A percentile compares a stretch with the other conserved stretches of the same genome.
These are phyloP conservation scores for Pristiophorus japonicus DNA, from an alignment of 2,113 vertebrate species.

Conservation along the genomic window DNA sequence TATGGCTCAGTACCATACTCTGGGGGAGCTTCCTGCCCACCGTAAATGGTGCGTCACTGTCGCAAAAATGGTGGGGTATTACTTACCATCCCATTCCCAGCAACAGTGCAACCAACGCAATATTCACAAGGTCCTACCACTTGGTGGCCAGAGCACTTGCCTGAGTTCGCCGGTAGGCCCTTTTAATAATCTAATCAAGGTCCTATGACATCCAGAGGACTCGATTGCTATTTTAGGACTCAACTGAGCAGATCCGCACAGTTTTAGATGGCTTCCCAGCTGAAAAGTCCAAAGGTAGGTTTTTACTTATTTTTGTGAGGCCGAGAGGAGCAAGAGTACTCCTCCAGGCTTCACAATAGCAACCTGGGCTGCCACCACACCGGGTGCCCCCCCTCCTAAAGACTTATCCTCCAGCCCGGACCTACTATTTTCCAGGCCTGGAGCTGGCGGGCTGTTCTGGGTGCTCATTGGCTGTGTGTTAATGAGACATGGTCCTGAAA, in stretches of 20 bases:
- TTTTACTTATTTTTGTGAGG: too few species aligned
- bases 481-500: too few species aligned
- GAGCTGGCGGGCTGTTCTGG: too few species aligned
- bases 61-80: not conserved
- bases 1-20: not conserved
- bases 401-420: too few species aligned
- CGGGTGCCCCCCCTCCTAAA: too few species aligned
- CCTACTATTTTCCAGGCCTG: too few species aligned
- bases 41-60: not conserved
- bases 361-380: not conserved
- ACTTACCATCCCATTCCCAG: not conserved
- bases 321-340: not conserved
- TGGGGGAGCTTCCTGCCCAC: not conserved
- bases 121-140: not conserved
- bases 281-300: not conserved
- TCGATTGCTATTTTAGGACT: not conserved
- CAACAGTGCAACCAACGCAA: too few species aligned
- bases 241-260: not conserved
- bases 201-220: not conserved
- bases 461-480: too few species aligned
- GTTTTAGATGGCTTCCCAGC: not conserved
- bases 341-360: not conserved
- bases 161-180: not conserved
- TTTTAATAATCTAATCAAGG: not conserved
- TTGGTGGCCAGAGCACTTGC: too few species aligned